These are phyloP conservation scores for Anguilla japonica DNA, from an alignment of 2,113 vertebrate species.

Conservation along the genomic window DNA sequence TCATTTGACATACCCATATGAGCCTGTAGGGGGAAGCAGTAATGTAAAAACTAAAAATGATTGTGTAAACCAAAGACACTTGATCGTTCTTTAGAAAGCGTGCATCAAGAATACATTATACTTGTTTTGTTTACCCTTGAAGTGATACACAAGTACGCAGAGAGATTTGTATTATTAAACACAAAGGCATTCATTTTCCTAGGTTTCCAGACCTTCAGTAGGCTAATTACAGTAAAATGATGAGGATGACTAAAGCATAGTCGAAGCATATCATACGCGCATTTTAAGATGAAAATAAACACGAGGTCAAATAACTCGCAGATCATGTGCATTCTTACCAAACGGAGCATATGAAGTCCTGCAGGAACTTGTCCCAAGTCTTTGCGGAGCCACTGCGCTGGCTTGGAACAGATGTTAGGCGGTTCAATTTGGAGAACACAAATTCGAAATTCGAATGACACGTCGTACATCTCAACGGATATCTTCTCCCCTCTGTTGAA, in stretches of 20 bases:
- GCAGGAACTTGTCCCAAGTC: background rate
- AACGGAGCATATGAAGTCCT: background rate
- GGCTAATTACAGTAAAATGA: background rate
- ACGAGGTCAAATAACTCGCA: background rate
- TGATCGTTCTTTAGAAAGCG: background rate
- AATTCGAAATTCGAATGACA: background rate
- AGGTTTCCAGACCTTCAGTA: background rate
- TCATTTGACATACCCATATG: background rate
- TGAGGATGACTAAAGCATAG: background rate
- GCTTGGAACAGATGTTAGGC: background rate
- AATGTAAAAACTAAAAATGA: background rate
- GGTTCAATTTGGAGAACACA: background rate
- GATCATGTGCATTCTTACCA: background rate
- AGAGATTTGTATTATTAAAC: conserved; percentile 2
- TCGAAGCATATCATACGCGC: background rate
- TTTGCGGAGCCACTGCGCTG: too few relatives aligned
- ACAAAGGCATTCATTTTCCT: background rate
- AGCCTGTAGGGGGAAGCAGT: conserved; percentile 18
- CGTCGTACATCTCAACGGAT: background rate
- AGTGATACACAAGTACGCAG: background rate
- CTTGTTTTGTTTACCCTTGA: background rate
- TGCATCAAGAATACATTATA: background rate
- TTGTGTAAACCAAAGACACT: background rate
- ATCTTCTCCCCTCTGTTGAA: background rate
- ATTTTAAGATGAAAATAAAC: background rate